These are phyloP conservation scores for Synanthedon andrenaeformis DNA, from an alignment of 2,888 invertebrate species.

Conservation along the genomic window DNA sequence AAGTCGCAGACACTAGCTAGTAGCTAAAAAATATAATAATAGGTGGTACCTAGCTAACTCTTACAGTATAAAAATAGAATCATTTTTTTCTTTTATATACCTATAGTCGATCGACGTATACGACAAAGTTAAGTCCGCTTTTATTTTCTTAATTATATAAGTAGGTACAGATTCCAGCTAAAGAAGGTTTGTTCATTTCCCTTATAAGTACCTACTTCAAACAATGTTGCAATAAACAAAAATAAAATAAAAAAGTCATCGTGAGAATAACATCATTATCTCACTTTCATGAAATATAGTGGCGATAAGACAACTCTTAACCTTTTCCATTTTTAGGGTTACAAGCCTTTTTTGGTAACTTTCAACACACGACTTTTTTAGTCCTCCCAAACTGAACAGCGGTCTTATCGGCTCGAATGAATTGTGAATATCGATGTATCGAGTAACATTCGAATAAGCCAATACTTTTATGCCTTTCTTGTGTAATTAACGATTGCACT, in stretches of 20 bases:
- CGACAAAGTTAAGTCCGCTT: no score
- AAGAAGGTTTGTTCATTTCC: no score
- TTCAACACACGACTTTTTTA: conserved; percentile 12
- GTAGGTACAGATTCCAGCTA: no score
- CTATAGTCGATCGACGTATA: no score
- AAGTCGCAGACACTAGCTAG: no score
- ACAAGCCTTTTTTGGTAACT: conserved; percentile 17
- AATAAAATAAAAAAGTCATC: background rate
- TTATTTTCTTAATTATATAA: no score
- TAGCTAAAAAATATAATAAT: no score
- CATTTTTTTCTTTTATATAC: no score
- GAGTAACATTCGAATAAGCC: conserved; percentile 24
- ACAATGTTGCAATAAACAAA: background rate
- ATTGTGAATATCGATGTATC: conserved; percentile 22
- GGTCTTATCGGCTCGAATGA: conserved; percentile 18
- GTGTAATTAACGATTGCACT: conserved; percentile 39
- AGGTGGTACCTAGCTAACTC: no score
- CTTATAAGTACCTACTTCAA: background rate
- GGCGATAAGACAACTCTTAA: conserved; percentile 28
- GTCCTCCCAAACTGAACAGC: background rate
- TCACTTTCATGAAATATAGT: conserved; percentile 22
- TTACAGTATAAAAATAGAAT: no score
- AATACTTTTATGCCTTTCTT: conserved; percentile 27
- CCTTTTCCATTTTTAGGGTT: conserved; percentile 23
- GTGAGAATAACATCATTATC: background rate